These are phyloP conservation scores for Lytechinus pictus DNA, from an alignment of 35 echinoderm and acorn worm genomes.

Conservation along the genomic window DNA sequence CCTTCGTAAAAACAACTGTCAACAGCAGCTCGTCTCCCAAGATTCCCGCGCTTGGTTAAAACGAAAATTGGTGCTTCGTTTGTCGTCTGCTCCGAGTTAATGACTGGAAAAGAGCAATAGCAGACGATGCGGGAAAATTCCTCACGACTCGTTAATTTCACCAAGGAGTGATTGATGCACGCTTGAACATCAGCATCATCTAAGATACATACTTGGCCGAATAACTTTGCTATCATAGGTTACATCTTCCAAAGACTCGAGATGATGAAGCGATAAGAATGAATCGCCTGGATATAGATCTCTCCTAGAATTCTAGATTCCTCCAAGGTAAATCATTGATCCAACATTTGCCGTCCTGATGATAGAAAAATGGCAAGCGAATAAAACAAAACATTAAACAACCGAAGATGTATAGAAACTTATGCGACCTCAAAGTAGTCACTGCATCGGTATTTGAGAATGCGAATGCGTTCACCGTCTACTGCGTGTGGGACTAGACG, in stretches of 20 bases:
- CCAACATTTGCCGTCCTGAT: background rate
- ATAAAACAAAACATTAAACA: background rate
- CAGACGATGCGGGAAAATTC: background rate
- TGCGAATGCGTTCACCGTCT: background rate
- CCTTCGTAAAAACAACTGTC: background rate
- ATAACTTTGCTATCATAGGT: background rate
- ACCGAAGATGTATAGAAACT: background rate
- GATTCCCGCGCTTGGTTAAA: background rate
- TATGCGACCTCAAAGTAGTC: background rate
- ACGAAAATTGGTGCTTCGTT: background rate
- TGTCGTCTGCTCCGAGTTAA: constrained; percentile 1
- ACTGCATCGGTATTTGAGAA: background rate
- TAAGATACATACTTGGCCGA: constrained; percentile 17
- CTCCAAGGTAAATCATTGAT: background rate
- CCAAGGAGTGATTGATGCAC: background rate
- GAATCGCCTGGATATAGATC: background rate
- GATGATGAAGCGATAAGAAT: background rate
- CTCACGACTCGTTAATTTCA: constrained; percentile 1
- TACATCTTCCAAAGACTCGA: background rate
- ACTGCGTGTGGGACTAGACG: background rate
- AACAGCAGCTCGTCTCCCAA: background rate
- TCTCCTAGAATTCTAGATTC: constrained; percentile 3
- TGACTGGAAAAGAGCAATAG: constrained; percentile 4
- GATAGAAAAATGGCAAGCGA: background rate
- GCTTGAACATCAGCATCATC: background rate